Evolutionary conservation across 2,113 vertebrate genomes (phyloP).

Genomic region (Caranx ignobilis): DNA sequence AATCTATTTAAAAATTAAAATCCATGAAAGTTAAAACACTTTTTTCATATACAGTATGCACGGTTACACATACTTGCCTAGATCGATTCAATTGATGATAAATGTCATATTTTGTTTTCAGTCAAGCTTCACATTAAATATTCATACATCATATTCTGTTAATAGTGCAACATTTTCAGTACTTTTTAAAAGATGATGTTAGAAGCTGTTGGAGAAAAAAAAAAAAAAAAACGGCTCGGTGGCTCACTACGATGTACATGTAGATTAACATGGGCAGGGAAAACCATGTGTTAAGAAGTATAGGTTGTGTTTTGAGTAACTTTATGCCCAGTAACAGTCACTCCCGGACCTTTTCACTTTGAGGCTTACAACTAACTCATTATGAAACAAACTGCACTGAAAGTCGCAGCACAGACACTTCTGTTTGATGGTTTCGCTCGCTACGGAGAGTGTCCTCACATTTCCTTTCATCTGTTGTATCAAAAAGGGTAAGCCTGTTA

Average conservation of each 20-base stretch:
- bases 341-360: not conserved
- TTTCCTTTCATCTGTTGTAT: slow-evolving; percentile 28
- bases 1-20: no score
- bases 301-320: slow-evolving; percentile 4
- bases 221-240: no score
- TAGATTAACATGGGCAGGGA: not conserved
- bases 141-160: no score
- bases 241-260: not conserved
- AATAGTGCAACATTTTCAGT: no score
- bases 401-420: not conserved
- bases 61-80: no score
- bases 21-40: no score
- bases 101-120: no score
- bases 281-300: slow-evolving; percentile 5
- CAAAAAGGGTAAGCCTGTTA: not conserved
- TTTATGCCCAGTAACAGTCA: not conserved
- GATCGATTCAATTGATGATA: no score
- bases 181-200: no score
- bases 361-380: slow-evolving; percentile 18
- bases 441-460: not conserved
- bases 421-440: slow-evolving; percentile 14
- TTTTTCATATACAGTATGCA: no score
- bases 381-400: slow-evolving; percentile 35
- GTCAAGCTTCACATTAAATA: no score
- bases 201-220: no score